phyloP scores from a whole-genome alignment of 2,888 invertebrate species.

The Lordiphosa andalusiaca region DNA sequence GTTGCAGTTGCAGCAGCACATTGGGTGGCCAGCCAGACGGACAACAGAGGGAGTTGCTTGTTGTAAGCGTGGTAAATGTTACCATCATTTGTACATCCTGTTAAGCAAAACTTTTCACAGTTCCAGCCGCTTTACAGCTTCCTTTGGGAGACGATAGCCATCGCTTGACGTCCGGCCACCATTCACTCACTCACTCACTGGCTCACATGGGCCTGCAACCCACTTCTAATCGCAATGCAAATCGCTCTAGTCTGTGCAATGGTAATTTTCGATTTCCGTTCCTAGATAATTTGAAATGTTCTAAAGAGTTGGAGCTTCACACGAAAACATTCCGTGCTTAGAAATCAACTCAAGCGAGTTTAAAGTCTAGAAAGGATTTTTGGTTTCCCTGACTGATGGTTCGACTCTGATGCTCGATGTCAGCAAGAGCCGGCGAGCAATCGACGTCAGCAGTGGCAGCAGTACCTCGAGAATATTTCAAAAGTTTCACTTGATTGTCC shows the following conservation, averaged over 20 bases:
- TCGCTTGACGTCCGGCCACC: slow-evolving; percentile 37
- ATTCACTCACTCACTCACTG: background rate
- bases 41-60: slow-evolving; percentile 52
- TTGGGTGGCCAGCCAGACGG: slow-evolving; percentile 58
- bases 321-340: slow-evolving; percentile 32
- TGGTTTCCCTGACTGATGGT: too few species aligned
- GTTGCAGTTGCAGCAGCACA: slow-evolving; percentile 45
- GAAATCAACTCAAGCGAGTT: background rate
- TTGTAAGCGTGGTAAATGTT: slow-evolving; percentile 56
- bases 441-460: too few species aligned
- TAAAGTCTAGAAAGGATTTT: too few species aligned
- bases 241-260: slow-evolving; percentile 68
- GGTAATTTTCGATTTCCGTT: slow-evolving; percentile 77
- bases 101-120: slow-evolving; percentile 68
- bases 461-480: too few species aligned
- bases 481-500: too few species aligned
- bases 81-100: slow-evolving; percentile 70
- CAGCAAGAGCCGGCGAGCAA: too few species aligned
- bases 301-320: slow-evolving; percentile 36
- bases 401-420: too few species aligned
- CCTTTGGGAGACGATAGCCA: slow-evolving; percentile 47
- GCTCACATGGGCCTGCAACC: background rate
- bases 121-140: slow-evolving; percentile 53
- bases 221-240: slow-evolving; percentile 66
- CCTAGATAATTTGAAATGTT: slow-evolving; percentile 61